These are phyloP conservation scores for Apamea crenata DNA, from an alignment of 2,888 invertebrate genomes.

Conservation along the genomic window DNA sequence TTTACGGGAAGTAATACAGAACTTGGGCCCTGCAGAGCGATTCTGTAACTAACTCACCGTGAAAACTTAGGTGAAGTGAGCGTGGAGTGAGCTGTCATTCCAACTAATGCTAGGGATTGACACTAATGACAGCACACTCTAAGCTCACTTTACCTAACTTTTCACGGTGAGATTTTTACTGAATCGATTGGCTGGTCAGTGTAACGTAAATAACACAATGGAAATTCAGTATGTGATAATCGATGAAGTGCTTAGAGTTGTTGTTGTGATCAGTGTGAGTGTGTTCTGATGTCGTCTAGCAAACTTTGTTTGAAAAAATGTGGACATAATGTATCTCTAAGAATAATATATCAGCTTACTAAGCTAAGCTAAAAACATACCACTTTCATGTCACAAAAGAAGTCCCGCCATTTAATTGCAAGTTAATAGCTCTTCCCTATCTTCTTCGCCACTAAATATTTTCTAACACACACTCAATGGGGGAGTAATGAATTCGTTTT, in stretches of 20 bases:
- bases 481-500: constrained; percentile 84
- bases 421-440: constrained; percentile 69
- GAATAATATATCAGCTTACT: not conserved
- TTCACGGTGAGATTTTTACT: no score
- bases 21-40: no score
- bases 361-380: constrained; percentile 12
- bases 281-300: not conserved
- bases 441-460: constrained; percentile 79
- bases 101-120: no score
- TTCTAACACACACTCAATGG: constrained; percentile 75
- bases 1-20: no score
- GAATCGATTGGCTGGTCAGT: no score
- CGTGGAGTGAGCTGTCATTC: no score
- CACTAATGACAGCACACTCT: no score
- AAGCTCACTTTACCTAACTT: no score
- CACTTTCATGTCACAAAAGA: constrained; percentile 37
- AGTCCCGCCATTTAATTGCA: constrained; percentile 63
- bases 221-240: not conserved
- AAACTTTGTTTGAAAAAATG: not conserved
- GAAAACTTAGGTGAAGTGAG: no score
- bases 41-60: no score
- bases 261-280: not conserved
- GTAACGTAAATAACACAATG: no score
- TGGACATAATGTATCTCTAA: not conserved
- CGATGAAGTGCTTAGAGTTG: not conserved